A percentile compares a stretch with the other conserved stretches of the same genome.
Conservation (phyloP, 2,113 vertebrate species). For the Nanorana parkeri region DNA sequence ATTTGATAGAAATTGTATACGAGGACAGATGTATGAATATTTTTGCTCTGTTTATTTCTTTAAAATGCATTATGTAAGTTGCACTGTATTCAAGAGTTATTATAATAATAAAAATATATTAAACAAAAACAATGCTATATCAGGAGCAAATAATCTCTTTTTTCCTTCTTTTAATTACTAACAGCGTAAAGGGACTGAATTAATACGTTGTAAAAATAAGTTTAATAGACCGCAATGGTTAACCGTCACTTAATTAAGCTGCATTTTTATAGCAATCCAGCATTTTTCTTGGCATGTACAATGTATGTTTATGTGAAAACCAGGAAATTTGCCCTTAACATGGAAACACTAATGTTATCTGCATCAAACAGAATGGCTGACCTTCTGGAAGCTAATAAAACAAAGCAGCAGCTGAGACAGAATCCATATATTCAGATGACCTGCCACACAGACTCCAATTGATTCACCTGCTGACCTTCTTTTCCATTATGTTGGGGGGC, state of each 20-base stretch:
- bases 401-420: neutral
- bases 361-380: conserved; percentile 1
- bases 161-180: no score
- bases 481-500: conserved; percentile 28
- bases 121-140: no score
- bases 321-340: neutral
- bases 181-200: no score
- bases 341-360: conserved; percentile 1
- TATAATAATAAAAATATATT: no score
- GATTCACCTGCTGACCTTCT: conserved; percentile 37
- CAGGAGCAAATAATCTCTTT: no score
- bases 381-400: conserved; percentile 25
- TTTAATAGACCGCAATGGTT: neutral
- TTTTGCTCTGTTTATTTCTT: no score
- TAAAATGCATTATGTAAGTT: no score
- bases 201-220: no score
- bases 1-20: no score
- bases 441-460: conserved; percentile 1
- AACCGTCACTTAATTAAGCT: neutral
- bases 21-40: no score
- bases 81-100: no score
- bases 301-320: neutral
- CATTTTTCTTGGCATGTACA: conserved; percentile 8
- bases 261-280: neutral
- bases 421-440: neutral